Base-by-base conservation (phyloP, 1,140 invertebrate species). In the Drosophila littoralis region DNA sequence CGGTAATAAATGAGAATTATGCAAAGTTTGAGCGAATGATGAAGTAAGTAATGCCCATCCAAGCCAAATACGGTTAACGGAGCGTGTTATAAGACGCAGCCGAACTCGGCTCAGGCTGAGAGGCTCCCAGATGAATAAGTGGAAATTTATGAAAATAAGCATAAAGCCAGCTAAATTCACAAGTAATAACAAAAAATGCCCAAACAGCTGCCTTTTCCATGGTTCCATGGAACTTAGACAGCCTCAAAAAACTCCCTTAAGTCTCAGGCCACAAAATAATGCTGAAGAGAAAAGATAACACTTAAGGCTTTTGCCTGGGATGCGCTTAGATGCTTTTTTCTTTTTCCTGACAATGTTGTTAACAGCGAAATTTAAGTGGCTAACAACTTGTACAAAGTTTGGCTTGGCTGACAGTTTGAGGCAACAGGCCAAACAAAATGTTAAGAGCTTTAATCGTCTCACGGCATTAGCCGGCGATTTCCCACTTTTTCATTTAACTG, bases 1-100 rank as follows among this genome's bases (percentile, higher is more conserved):
- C 72, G 83, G 83, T 86, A 86, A 86, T 88, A 86, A 86, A 86
- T 86, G 79, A 88, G 88, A 86, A 86, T 86, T 86, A 86, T 86
- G 83, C 83, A 86, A 86, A 86, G 76, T 86, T 86, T 79, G 76
- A 88, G 67, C 83, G 72, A 88, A 89, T 86, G 83, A 86, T 86
- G 83, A 79, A 88, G 83, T 83, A 86, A 82, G 72, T 68, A 68
- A 71, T 74, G 80, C 83, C 76, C 68, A 83, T 59, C 83, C 75
- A 61, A 86, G 76, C 72, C 79, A 82, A 88, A 77, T 79, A 83
- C 84, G 76, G 76, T 86, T 86, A 86, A 88, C 83, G 83, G 83
- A 86, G 83, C 83, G 77, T 86, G 79, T 86, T 88, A 88, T 86
- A 88, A 86, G 83, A 78, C 68, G 55, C 70, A 40, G 43, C 43